A percentile compares a stretch with the other conserved stretches of the same genome.
Evolutionary conservation across 1,140 invertebrate genomes (phyloP).

Genomic region (Solenopsis invicta): DNA sequence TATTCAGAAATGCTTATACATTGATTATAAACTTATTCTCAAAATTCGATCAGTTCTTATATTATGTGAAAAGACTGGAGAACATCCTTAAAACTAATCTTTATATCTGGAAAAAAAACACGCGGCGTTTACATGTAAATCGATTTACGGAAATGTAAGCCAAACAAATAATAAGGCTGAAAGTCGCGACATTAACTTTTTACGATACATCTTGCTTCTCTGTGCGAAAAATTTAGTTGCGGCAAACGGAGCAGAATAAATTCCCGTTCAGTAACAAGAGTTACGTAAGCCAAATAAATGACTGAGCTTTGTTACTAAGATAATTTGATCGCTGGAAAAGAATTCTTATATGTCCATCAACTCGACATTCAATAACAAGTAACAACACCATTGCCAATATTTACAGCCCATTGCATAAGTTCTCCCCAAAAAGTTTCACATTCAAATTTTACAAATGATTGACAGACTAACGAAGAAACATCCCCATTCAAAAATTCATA

Average conservation of each 20-base stretch:
- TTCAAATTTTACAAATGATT: constrained; percentile 28
- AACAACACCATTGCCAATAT: constrained; percentile 21
- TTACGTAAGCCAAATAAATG: constrained; percentile 18
- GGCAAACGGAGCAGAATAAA: constrained; percentile 18
- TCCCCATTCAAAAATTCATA: too few species aligned
- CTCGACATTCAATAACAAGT: constrained; percentile 25
- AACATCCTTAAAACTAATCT: not conserved
- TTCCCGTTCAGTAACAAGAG: not conserved
- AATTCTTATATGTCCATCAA: constrained; percentile 49
- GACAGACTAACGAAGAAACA: not conserved
- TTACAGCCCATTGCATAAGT: constrained; percentile 35
- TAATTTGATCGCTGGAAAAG: not conserved
- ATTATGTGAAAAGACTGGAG: too few species aligned
- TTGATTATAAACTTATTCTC: too few species aligned
- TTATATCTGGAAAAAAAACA: not conserved
- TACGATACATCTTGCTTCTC: not conserved
- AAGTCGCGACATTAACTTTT: constrained; percentile 20
- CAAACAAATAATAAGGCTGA: constrained; percentile 33
- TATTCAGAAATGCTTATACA: too few species aligned
- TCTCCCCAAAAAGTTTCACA: constrained; percentile 13
- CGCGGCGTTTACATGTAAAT: not conserved
- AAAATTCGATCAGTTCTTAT: too few species aligned
- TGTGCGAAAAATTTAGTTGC: not conserved
- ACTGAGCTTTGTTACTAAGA: not conserved
- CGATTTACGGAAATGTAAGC: constrained; percentile 42